phyloP scores from a whole-genome alignment of 2,888 invertebrate species.

The Mamestra brassicae region DNA sequence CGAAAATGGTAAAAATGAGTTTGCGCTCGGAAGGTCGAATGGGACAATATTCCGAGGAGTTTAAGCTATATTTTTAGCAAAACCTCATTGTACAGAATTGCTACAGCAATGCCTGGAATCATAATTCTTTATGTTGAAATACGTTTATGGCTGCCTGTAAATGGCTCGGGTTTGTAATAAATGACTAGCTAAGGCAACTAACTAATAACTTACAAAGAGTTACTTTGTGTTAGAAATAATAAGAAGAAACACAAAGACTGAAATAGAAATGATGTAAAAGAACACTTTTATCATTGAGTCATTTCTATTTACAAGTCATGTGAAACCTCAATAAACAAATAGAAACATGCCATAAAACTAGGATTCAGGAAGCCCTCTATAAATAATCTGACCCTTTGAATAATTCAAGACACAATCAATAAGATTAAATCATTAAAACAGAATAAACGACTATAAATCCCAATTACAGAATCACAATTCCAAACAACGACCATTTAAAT shows the following conservation, averaged over 20 bases:
- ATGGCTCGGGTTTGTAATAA: slow-evolving; percentile 32
- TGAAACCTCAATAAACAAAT: not conserved
- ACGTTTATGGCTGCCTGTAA: slow-evolving; percentile 44
- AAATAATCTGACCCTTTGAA: slow-evolving; percentile 9
- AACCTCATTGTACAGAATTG: slow-evolving; percentile 23
- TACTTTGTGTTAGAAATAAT: slow-evolving; percentile 31
- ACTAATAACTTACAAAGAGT: slow-evolving; percentile 41
- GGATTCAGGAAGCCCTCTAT: not conserved
- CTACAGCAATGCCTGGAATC: slow-evolving; percentile 19
- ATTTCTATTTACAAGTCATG: not conserved
- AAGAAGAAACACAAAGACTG: slow-evolving; percentile 4
- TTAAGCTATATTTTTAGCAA: slow-evolving; percentile 40
- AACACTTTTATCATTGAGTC: not conserved
- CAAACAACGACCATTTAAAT: slow-evolving; percentile 19
- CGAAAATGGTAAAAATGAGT: slow-evolving; percentile 52
- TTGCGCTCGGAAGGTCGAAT: slow-evolving; percentile 49
- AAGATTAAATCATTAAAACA: slow-evolving; percentile 17
- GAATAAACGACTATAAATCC: slow-evolving; percentile 15
- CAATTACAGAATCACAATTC: slow-evolving; percentile 22
- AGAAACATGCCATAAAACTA: too few species aligned
- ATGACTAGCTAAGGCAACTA: slow-evolving; percentile 29
- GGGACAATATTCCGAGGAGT: slow-evolving; percentile 29
- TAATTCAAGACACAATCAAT: slow-evolving; percentile 10
- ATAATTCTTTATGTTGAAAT: slow-evolving; percentile 41
- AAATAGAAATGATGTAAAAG: slow-evolving; percentile 17